Percentiles rank a stretch among this genome's conserved stretches.
These are phyloP conservation scores for Drosophila aldrichi DNA, from an alignment of 2,888 invertebrate genomes.

Conservation along the genomic window DNA sequence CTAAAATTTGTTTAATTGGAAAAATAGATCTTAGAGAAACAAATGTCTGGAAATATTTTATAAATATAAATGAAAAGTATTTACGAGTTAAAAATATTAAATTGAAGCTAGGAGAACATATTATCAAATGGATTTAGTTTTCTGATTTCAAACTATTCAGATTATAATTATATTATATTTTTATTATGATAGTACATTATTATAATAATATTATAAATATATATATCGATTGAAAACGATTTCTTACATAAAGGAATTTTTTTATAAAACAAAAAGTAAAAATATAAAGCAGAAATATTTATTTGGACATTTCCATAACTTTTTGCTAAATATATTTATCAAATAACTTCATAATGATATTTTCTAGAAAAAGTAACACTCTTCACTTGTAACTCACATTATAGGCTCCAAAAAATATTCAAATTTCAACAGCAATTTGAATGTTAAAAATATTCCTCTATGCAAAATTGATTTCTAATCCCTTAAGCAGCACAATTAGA, in stretches of 20 bases:
- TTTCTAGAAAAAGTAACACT: not conserved
- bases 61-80: not conserved
- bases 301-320: not conserved
- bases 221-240: not conserved
- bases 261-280: too few relatives aligned
- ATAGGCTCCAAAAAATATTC: not conserved
- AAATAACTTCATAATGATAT: not conserved
- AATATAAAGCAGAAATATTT: too few relatives aligned
- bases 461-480: conserved; percentile 7
- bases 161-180: too few relatives aligned
- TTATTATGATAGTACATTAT: too few relatives aligned
- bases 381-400: not conserved
- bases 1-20: not conserved
- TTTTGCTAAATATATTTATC: not conserved
- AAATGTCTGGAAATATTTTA: not conserved
- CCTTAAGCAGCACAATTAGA: not conserved
- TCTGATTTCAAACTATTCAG: too few relatives aligned
- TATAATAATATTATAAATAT: too few relatives aligned
- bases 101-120: too few relatives aligned
- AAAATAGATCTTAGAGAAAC: not conserved
- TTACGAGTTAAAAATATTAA: too few relatives aligned
- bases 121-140: too few relatives aligned
- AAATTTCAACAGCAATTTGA: not conserved
- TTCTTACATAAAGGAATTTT: not conserved
- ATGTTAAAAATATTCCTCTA: not conserved